Conservation (phyloP, 2,113 vertebrate species). For the Columbina picui region DNA sequence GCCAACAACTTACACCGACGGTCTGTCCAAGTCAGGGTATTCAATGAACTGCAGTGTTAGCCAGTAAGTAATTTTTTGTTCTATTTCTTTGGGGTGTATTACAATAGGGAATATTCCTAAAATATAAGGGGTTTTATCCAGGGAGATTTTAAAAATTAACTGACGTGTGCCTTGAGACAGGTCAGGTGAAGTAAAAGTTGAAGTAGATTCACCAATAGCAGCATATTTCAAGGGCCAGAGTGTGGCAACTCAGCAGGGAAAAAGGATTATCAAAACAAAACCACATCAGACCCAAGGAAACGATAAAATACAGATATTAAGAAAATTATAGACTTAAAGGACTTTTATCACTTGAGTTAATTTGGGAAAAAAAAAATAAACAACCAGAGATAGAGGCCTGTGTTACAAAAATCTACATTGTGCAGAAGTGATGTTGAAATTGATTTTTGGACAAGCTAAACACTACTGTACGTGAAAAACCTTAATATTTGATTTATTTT, state of each 20-base stretch:
- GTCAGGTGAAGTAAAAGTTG: not conserved
- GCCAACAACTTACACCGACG: not conserved
- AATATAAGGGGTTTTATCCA: not conserved
- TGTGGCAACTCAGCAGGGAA: not conserved
- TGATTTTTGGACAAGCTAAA: not conserved
- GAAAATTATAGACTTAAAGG: constrained; percentile 3
- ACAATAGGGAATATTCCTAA: not conserved
- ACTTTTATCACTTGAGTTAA: constrained; percentile 11
- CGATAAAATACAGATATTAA: not conserved
- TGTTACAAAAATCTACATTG: not conserved
- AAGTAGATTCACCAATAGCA: not conserved
- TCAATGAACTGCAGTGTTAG: not conserved
- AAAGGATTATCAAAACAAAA: not conserved
- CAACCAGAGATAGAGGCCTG: not conserved
- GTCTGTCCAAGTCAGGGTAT: not conserved
- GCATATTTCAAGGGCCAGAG: not conserved
- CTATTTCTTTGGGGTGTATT: not conserved
- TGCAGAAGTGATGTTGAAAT: not conserved
- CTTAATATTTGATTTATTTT: not conserved
- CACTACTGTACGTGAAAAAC: not conserved
- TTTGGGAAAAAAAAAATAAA: not conserved
- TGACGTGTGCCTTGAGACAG: not conserved
- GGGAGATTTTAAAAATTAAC: not conserved
- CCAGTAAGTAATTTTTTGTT: not conserved
- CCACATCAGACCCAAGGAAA: constrained; percentile 27